phyloP scores from a whole-genome alignment of 2,797 vertebrate species.

The Coracias cyanogaster region DNA sequence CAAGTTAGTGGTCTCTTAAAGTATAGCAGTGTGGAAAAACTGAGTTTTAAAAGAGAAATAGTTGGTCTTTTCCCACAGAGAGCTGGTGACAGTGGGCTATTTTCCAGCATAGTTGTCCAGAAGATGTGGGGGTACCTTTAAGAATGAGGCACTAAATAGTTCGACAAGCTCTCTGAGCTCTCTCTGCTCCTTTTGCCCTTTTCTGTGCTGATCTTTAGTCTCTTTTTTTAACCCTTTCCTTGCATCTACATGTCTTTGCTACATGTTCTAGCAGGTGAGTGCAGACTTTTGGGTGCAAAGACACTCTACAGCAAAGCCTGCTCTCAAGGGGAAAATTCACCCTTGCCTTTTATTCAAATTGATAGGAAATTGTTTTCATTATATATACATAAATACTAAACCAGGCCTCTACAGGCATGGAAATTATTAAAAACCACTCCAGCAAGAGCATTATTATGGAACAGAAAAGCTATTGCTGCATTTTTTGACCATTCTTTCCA shows the following conservation, averaged over 20 bases:
- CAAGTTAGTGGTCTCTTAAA: neutral
- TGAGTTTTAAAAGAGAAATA: neutral
- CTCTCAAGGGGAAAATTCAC: neutral
- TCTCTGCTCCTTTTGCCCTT: neutral
- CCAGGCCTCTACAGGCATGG: neutral
- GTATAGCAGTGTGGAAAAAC: neutral
- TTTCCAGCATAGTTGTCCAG: neutral
- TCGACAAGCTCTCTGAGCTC: neutral
- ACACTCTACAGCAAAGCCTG: neutral
- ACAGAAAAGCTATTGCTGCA: neutral
- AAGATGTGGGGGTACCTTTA: neutral
- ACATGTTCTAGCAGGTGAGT: neutral
- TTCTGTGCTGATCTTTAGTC: neutral
- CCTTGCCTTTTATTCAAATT: neutral
- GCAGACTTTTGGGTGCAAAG: neutral
- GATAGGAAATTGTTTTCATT: neutral
- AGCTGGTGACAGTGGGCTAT: neutral
- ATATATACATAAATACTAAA: neutral
- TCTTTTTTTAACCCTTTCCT: neutral
- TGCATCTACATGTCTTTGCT: neutral
- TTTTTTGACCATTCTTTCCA: neutral
- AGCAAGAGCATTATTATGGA: neutral
- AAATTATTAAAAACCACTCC: neutral
- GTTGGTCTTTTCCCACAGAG: neutral
- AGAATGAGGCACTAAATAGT: neutral